Conservation (phyloP, 2,797 vertebrate genomes). For the Caiman crocodilus region DNA sequence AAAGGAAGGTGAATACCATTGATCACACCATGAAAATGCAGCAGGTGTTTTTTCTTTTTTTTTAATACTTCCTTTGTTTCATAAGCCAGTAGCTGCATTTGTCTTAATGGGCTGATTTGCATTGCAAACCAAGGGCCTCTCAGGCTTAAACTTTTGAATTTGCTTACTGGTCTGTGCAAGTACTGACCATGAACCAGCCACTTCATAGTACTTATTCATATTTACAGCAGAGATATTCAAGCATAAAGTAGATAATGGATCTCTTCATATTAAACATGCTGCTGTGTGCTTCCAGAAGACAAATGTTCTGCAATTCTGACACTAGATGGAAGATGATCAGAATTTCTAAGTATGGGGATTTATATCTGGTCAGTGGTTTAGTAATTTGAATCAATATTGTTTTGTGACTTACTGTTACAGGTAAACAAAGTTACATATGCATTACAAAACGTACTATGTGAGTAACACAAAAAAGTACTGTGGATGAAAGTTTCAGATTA, state of each 20-base stretch:
- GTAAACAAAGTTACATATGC: fast-evolving
- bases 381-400: not conserved
- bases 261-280: not conserved
- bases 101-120: constrained; percentile 54
- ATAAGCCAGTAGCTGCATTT: constrained; percentile 13
- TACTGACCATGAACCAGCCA: not conserved
- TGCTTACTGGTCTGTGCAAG: constrained; percentile 6
- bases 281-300: not conserved
- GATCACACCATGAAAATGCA: constrained; percentile 5
- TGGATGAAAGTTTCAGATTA: not conserved
- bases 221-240: constrained; percentile 36
- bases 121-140: not conserved
- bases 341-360: not conserved
- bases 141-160: not conserved
- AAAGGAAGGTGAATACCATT: constrained; percentile 49
- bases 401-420: not conserved
- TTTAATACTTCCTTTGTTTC: constrained; percentile 25
- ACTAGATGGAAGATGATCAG: not conserved
- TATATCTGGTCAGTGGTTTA: not conserved
- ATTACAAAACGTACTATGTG: not conserved
- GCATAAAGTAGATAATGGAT: constrained; percentile 5
- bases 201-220: not conserved
- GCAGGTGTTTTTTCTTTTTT: not conserved
- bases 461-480: not conserved
- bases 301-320: not conserved